Conservation (phyloP, 2,797 vertebrate species). For the Jordanella pulchra region DNA sequence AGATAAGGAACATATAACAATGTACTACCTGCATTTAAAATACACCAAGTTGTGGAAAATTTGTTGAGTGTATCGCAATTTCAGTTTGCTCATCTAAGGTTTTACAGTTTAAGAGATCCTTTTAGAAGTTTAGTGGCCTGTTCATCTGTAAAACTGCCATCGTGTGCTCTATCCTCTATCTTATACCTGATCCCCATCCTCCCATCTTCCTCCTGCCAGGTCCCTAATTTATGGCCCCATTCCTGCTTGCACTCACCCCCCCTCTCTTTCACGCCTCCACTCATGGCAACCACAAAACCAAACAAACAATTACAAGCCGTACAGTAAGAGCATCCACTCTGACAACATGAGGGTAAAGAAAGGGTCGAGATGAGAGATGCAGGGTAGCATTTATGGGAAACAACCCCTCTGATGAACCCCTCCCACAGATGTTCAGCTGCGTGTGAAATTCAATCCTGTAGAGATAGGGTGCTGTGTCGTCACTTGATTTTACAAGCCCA, state of each 20-base stretch:
- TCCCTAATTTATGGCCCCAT: slow-evolving; percentile 65
- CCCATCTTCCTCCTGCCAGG: slow-evolving; percentile 42
- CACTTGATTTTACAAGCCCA: slow-evolving; percentile 17
- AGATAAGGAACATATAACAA: neutral
- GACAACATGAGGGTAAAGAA: slow-evolving; percentile 16
- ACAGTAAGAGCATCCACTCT: slow-evolving; percentile 51
- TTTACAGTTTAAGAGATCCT: slow-evolving; percentile 18
- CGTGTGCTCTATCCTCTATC: slow-evolving; percentile 20
- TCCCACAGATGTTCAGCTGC: slow-evolving; percentile 19
- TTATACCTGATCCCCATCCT: slow-evolving; percentile 36
- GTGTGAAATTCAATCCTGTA: slow-evolving; percentile 4
- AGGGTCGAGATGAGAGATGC: slow-evolving; percentile 5
- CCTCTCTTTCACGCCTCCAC: slow-evolving; percentile 39
- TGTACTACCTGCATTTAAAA: neutral
- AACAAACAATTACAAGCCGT: slow-evolving; percentile 49
- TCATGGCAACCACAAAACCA: slow-evolving; percentile 39
- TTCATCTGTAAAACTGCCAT: slow-evolving; percentile 17
- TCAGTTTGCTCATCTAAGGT: slow-evolving; percentile 14
- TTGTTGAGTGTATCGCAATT: neutral
- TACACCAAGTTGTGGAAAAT: neutral
- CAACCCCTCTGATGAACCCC: slow-evolving; percentile 11
- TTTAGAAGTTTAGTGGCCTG: slow-evolving; percentile 11
- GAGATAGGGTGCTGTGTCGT: neutral
- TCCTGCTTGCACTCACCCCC: slow-evolving; percentile 35
- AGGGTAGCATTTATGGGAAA: slow-evolving; percentile 46